A percentile compares a stretch with the other conserved stretches of the same genome.
Conservation (phyloP, 1,140 invertebrate genomes). For the Zaprionus ornatus region DNA sequence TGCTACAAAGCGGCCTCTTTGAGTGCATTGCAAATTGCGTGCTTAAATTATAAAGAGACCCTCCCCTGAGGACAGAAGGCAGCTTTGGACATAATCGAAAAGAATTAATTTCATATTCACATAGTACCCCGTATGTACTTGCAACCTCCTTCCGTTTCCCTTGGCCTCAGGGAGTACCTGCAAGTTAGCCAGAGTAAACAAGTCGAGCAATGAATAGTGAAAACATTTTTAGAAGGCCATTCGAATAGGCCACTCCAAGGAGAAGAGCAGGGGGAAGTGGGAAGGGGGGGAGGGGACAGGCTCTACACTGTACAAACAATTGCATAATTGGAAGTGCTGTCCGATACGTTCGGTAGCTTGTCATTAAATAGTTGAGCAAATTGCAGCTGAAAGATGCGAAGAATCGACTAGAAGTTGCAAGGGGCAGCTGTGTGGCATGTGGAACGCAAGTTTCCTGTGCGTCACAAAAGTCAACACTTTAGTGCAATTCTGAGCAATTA, state of each 20-base stretch:
- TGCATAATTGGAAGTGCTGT: slow-evolving; percentile 48
- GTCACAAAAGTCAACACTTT: slow-evolving; percentile 77
- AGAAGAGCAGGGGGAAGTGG: neutral
- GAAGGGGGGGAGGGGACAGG: neutral
- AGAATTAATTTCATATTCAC: slow-evolving; percentile 9
- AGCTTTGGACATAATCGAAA: slow-evolving; percentile 5
- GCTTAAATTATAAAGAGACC: neutral
- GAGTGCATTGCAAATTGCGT: slow-evolving; percentile 6
- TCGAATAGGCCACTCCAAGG: neutral
- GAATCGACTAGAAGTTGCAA: neutral
- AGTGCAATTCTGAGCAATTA: slow-evolving; percentile 77
- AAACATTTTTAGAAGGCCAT: slow-evolving; percentile 37
- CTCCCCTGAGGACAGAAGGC: neutral
- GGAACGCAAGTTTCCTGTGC: slow-evolving; percentile 60
- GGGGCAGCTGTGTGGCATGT: slow-evolving; percentile 42
- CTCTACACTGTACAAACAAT: slow-evolving; percentile 28
- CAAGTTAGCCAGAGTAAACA: slow-evolving; percentile 10
- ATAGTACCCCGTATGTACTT: neutral
- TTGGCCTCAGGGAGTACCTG: neutral
- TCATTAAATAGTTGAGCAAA: slow-evolving; percentile 53
- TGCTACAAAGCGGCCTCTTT: neutral
- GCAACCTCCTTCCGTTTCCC: neutral
- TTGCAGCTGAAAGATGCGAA: slow-evolving; percentile 25
- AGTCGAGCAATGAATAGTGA: slow-evolving; percentile 20
- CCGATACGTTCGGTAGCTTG: slow-evolving; percentile 37